Conservation (phyloP, 2,888 invertebrate genomes). For the Tricholauxania praeusta region DNA sequence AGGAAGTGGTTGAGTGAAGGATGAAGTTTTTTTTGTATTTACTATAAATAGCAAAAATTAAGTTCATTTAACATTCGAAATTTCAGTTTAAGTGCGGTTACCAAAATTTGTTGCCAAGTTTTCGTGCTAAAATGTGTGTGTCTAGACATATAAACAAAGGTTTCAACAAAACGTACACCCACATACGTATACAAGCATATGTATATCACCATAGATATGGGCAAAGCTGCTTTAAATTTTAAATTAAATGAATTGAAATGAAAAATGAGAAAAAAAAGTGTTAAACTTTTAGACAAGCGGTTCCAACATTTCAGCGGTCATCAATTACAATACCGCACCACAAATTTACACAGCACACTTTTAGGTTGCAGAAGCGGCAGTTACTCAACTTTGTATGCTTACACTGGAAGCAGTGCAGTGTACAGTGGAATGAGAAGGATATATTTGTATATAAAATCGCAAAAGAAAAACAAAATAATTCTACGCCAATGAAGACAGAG, state of each 20-base stretch:
- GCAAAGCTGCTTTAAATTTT: slow-evolving; percentile 14
- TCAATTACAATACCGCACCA: slow-evolving; percentile 27
- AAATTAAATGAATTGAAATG: slow-evolving; percentile 3
- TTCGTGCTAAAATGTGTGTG: not conserved
- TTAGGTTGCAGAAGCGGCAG: slow-evolving; percentile 2
- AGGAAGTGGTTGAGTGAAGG: not conserved
- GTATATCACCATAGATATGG: not conserved
- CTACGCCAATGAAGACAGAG: no score
- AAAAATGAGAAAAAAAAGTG: slow-evolving; percentile 6
- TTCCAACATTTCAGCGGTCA: slow-evolving; percentile 24
- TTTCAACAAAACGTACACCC: slow-evolving; percentile 4
- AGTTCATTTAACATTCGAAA: not conserved
- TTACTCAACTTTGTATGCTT: no score
- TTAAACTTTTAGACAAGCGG: slow-evolving; percentile 19
- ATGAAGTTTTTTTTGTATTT: not conserved
- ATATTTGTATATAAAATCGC: no score
- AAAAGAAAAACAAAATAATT: no score
- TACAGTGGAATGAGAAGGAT: no score
- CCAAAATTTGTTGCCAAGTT: not conserved
- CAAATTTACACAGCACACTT: slow-evolving; percentile 28
- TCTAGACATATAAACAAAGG: slow-evolving; percentile 23
- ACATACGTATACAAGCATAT: not conserved
- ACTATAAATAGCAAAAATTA: not conserved
- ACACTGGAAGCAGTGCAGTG: no score
- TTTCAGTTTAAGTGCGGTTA: no score